Evolutionary conservation across 30 jellyfish, hydroid and myxozoan species (phyloP).

Genomic region (Pelagia noctiluca): DNA sequence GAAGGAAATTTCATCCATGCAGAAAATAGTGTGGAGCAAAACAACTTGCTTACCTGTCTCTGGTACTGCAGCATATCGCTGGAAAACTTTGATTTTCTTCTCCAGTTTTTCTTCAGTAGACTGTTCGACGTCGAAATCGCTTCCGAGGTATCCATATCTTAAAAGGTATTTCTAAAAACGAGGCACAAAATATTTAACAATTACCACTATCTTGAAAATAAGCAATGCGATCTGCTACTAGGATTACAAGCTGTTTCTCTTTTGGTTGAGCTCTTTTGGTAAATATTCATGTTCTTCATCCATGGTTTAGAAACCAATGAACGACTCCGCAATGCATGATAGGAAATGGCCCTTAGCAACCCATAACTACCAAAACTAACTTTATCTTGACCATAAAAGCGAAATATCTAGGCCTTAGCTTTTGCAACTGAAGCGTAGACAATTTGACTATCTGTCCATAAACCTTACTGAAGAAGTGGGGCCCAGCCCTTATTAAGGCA

Average conservation of each 20-base stretch:
- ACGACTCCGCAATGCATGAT: too few relatives aligned
- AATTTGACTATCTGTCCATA: too few relatives aligned
- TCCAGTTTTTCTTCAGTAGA: background rate
- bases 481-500: too few relatives aligned
- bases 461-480: too few relatives aligned
- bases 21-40: background rate
- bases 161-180: background rate
- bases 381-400: too few relatives aligned
- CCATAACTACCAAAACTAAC: too few relatives aligned
- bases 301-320: conserved; percentile 26
- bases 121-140: background rate
- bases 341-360: too few relatives aligned
- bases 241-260: too few relatives aligned
- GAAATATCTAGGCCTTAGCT: too few relatives aligned
- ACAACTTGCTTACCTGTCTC: background rate
- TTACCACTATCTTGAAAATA: too few relatives aligned
- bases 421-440: too few relatives aligned
- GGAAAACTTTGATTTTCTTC: conserved; percentile 2
- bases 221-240: too few relatives aligned
- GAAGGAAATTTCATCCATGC: background rate
- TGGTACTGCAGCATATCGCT: background rate
- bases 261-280: conserved; percentile 4
- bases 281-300: conserved; percentile 32
- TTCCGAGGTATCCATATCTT: conserved; percentile 1
- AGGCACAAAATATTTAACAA: background rate